Conservation (phyloP, 2,797 vertebrate genomes). For the Neosalanx taihuensis region DNA sequence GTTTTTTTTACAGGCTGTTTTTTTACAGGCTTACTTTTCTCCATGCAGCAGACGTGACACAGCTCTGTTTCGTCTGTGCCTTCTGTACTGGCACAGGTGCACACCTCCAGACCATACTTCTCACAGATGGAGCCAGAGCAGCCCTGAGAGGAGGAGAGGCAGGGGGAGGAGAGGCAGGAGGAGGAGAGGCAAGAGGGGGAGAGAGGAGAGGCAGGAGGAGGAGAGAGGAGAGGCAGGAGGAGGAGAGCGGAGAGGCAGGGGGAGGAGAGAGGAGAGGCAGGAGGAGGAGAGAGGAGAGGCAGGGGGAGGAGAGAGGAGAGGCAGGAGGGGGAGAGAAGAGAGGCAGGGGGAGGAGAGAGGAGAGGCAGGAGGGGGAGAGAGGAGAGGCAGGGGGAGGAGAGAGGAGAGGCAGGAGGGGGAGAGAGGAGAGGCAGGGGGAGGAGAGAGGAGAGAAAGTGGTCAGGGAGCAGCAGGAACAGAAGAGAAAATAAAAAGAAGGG, state of each 20-base stretch:
- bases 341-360: neutral
- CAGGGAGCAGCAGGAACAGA: neutral
- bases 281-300: constrained; percentile 1
- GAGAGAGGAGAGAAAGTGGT: neutral
- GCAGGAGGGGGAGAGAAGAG: neutral
- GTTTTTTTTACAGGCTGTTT: too few species aligned
- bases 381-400: constrained; percentile 7
- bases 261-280: neutral
- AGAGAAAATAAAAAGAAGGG: neutral
- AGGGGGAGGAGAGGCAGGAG: neutral
- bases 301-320: neutral
- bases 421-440: neutral
- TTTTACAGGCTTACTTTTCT: constrained; percentile 79
- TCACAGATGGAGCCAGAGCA: constrained; percentile 95
- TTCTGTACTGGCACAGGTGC: constrained; percentile 84
- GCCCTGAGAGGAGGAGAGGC: constrained; percentile 66
- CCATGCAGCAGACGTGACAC: constrained; percentile 96
- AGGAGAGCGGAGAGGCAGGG: too few species aligned
- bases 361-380: neutral
- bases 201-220: neutral
- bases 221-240: neutral
- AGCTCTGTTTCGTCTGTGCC: constrained; percentile 85
- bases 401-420: neutral
- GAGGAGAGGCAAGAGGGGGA: neutral
- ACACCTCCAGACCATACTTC: constrained; percentile 82